Evolutionary conservation across 2,113 vertebrate species (phyloP), one percentile per base, ranked within the genome.

Genomic region (Glaucomys volans): DNA sequence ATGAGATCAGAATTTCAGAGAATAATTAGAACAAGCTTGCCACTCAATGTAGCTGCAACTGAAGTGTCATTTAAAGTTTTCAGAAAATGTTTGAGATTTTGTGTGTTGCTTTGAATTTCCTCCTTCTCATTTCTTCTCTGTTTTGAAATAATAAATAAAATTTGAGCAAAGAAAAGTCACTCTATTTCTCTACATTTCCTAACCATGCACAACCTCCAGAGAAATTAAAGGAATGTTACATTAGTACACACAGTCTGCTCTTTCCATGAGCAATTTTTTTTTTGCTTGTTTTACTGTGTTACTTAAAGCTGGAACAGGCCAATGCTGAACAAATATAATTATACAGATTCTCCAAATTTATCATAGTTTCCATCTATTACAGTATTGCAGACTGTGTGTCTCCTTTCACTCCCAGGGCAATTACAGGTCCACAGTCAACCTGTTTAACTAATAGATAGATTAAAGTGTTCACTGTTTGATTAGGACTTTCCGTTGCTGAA

Each of bases 401-500:
- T 94, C 37, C 89, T 52, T 87, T 86, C n/a, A 44, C 16, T 74
- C 57, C 89, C 62, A 3, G 8, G 57, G 37, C 67, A 47, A 28
- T 42, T 66, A 52, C 20, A 96, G 50, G 64, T 74, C 44, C 37
- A 54, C 28, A 69, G 94, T 87, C 67, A 87, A 89, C n/a, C 57
- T 91, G 28, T 59, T 89, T 93, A 52, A 59, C 22, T 77, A 91
- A 96, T 71, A 93, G 57, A 91, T 93, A 32, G 50, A 94, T 94
- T 87, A 88, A 93, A 86, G 66, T 87, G 37, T 54, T 66, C 1
- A 2, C 75, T 71, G 66, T 76, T 80, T 95, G 96, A 95, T 97
- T 94, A 87, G 89, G 75, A 90, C 20, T 94, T 97, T 96, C 90
- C 64, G 6, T 35, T 86, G 52, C 44, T 62, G 57, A 97, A 71